phyloP scores from a whole-genome alignment of 2,797 vertebrate species.

The Parotocinclus haroldoi region DNA sequence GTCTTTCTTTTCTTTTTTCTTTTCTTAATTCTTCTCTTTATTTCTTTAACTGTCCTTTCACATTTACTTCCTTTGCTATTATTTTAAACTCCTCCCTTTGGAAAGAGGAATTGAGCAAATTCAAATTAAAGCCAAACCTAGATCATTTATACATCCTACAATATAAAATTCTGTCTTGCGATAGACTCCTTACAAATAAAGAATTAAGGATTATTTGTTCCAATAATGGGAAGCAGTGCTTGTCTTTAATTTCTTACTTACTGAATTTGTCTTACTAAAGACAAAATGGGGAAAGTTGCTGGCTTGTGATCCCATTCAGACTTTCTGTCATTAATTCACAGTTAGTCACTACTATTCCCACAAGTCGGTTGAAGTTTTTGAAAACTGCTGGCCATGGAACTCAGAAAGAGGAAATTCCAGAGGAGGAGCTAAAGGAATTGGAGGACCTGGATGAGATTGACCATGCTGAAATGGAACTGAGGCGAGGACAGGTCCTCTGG shows the following conservation, averaged over 20 bases:
- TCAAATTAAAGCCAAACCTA: no score
- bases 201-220: no score
- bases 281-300: not conserved
- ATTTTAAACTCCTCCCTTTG: no score
- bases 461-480: conserved; percentile 90
- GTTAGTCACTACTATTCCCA: conserved; percentile 90
- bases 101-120: no score
- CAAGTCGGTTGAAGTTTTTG: conserved; percentile 89
- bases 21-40: no score
- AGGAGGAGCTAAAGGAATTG: conserved; percentile 85
- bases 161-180: no score
- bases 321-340: conserved; percentile 47
- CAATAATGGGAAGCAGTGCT: no score
- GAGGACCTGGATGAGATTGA: conserved; percentile 91
- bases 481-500: conserved; percentile 91
- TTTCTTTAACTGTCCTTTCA: no score
- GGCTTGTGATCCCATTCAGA: not conserved
- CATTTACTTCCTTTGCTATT: no score
- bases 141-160: no score
- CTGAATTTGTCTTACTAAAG: not conserved
- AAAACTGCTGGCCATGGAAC: conserved; percentile 92
- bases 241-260: not conserved
- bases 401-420: conserved; percentile 86
- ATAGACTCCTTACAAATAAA: no score
- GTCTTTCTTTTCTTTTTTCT: no score